phyloP scores from a whole-genome alignment of 2,888 invertebrate genomes.

The Eupithecia insigniata region DNA sequence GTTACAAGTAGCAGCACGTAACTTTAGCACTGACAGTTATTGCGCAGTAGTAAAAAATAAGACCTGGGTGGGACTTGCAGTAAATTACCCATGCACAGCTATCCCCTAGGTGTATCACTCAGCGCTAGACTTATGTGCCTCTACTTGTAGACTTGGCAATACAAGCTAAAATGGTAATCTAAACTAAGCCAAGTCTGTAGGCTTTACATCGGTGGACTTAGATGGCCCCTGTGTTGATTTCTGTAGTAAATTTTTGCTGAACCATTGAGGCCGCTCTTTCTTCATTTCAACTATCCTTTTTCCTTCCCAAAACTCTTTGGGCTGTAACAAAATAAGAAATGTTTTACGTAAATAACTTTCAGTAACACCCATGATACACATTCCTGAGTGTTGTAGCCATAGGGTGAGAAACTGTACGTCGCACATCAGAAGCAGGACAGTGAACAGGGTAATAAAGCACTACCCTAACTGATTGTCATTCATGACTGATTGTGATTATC shows the following conservation, averaged over 20 bases:
- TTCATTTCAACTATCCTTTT: slow-evolving; percentile 94
- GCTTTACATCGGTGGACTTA: slow-evolving; percentile 89
- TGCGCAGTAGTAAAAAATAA: no score
- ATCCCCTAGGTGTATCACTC: no score
- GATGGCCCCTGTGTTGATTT: slow-evolving; percentile 89
- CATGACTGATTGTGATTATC: background rate
- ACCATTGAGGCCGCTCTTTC: slow-evolving; percentile 94
- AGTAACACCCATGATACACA: background rate
- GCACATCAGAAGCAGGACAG: background rate
- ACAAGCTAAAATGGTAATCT: background rate
- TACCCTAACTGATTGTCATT: no score
- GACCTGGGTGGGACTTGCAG: no score
- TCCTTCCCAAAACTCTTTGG: slow-evolving; percentile 85
- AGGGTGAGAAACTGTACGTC: background rate
- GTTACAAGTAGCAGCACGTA: no score
- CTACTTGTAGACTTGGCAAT: background rate
- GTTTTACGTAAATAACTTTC: background rate
- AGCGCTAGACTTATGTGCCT: no score
- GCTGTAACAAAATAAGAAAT: slow-evolving; percentile 60
- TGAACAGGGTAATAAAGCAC: background rate
- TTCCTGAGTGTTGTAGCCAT: background rate
- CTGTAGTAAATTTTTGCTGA: slow-evolving; percentile 92
- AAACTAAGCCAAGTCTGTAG: slow-evolving; percentile 87
- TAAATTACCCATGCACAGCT: no score
- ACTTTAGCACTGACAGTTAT: no score